Percentiles rank a stretch among this genome's conserved stretches.
Conservation (phyloP, 2,888 invertebrate genomes). For the Hesperia comma region DNA sequence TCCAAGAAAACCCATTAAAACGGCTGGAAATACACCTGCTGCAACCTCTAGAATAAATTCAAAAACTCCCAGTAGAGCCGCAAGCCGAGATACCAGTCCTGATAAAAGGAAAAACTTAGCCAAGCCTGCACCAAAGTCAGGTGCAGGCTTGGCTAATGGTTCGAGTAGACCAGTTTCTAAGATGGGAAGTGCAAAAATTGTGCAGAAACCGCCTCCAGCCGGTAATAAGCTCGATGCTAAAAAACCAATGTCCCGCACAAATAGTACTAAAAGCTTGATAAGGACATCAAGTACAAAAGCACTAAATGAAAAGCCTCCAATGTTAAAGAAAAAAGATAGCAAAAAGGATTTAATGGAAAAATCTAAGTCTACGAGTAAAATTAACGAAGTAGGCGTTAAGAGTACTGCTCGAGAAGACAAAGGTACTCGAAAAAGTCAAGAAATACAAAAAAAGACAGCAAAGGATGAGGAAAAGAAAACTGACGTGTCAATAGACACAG, state of each 20-base stretch:
- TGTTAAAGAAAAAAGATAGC: constrained; percentile 64
- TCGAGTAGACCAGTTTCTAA: constrained; percentile 59
- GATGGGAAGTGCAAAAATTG: constrained; percentile 61
- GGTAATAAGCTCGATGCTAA: constrained; percentile 64
- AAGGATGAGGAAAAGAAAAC: constrained; percentile 46
- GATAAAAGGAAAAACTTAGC: constrained; percentile 64
- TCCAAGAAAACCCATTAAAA: constrained; percentile 63
- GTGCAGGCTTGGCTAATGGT: constrained; percentile 41
- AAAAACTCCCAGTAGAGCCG: constrained; percentile 71
- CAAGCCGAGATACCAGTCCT: constrained; percentile 73
- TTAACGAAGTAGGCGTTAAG: constrained; percentile 60
- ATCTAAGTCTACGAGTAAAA: constrained; percentile 61
- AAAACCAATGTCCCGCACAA: constrained; percentile 71
- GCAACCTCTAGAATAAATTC: constrained; percentile 73
- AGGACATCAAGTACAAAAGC: constrained; percentile 73
- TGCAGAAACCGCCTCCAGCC: constrained; percentile 59
- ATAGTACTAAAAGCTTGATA: constrained; percentile 71
- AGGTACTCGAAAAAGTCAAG: constrained; percentile 43
- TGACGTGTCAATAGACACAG: constrained; percentile 50
- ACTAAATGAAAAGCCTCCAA: constrained; percentile 68
- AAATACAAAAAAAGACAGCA: constrained; percentile 40
- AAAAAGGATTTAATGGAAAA: constrained; percentile 65
- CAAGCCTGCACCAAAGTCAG: constrained; percentile 53
- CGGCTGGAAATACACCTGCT: constrained; percentile 68
- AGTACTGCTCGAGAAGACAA: constrained; percentile 52